Base-by-base conservation (phyloP, 2,888 invertebrate genomes). In the Zeuzera pyrina region DNA sequence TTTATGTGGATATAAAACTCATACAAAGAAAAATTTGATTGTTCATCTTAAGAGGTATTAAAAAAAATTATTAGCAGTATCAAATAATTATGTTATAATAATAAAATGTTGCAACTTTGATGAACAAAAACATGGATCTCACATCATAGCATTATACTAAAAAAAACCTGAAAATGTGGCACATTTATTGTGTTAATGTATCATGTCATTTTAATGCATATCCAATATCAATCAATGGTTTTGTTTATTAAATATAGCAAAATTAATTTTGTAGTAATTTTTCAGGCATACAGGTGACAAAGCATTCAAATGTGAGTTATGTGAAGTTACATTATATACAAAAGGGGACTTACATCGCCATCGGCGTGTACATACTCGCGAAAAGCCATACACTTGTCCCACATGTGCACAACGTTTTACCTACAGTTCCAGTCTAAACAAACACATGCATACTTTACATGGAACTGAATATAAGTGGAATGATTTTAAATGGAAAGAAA, bases 381-480 rank as follows among this genome's bases (percentile, higher is more conserved):
- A 78, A 23, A 84, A 83, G 41, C 79, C 73, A 2, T 84, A 65
- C 43, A 44, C 62, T 1, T 84, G 84, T 35, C 70, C 72, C 0
- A 59, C 63, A 15, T 84, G 84, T 33, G 45, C 62, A 1, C 76
- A 78, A 38, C 58, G 59, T 24, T 83, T 83, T 39, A 59, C 68
- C 12, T 73, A 79, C 34, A 81, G 81, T 36, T 62, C 74, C 12
- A 79, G 78, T 39, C 57, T 84, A 2, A 84, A 83, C 45, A 83
- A 77, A 48, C 84, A 84, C 41, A 76, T 84, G 71, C 61, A 60
- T 21, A 64, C 60, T 15, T 55, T 73, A 2, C 84, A 84, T 46
- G 69, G 73, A 13, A 50, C 78, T 10, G 52, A 65, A 15, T 79
- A 68, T 41, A 76, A 71, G 47, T 78, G 83, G 74, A 59, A 62